These are phyloP conservation scores for Rhipidura dahli DNA, from an alignment of 2,113 vertebrate genomes.

Conservation along the genomic window DNA sequence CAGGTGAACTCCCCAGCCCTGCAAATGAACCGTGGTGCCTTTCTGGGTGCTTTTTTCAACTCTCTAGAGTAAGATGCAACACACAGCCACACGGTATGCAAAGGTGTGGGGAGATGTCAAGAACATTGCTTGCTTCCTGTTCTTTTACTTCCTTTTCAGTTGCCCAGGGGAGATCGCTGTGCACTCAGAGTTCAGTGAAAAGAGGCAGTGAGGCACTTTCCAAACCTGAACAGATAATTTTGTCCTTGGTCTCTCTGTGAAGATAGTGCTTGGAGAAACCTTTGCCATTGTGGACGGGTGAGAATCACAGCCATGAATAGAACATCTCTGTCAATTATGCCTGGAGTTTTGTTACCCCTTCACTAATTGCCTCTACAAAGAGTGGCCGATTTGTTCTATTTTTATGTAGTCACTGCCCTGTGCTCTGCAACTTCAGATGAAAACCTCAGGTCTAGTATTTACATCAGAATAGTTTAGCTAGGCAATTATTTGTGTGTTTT, in stretches of 20 bases:
- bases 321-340: neutral
- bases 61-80: neutral
- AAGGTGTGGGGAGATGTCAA: neutral
- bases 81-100: fast-evolving
- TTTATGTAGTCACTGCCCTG: neutral
- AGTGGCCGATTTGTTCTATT: fast-evolving
- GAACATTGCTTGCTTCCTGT: fast-evolving
- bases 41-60: neutral
- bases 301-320: neutral
- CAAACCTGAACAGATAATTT: neutral
- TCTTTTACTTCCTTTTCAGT: neutral
- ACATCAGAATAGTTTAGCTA: neutral
- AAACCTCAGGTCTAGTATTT: neutral
- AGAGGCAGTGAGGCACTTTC: neutral
- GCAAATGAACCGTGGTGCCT: neutral
- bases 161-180: neutral
- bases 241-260: neutral
- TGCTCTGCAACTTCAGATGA: neutral
- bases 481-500: neutral
- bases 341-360: neutral
- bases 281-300: neutral
- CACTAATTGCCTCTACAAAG: neutral
- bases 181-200: neutral
- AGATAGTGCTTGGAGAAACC: neutral
- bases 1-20: neutral